phyloP scores from a whole-genome alignment of 1,140 invertebrate genomes.

The Lordiphosa stackelbergi region DNA sequence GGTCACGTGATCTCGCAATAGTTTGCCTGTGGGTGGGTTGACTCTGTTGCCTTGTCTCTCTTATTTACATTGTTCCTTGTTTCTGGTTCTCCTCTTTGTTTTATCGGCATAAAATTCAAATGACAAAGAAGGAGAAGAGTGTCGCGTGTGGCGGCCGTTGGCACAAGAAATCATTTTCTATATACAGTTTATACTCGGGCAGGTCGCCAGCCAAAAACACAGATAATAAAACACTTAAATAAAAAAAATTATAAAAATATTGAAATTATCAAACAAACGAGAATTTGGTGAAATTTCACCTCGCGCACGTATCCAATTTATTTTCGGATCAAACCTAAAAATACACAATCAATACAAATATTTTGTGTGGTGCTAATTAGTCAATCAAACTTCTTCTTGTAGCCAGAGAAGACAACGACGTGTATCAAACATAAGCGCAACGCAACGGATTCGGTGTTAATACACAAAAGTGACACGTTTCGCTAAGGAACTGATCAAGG shows the following conservation, averaged over 20 bases:
- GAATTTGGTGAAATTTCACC: conserved; percentile 12
- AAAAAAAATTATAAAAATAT: not conserved
- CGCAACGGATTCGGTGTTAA: conserved; percentile 18
- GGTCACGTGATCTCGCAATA: conserved; percentile 45
- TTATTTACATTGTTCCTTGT: conserved; percentile 13
- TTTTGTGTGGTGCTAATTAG: conserved; percentile 46
- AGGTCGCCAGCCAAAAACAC: not conserved
- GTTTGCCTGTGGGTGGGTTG: not conserved
- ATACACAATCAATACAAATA: conserved; percentile 22
- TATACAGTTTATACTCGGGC: not conserved
- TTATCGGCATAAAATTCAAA: conserved; percentile 24
- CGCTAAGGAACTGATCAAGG: conserved; percentile 39
- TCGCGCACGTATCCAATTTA: conserved; percentile 8
- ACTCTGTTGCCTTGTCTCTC: conserved; percentile 15
- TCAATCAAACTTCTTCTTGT: conserved; percentile 36
- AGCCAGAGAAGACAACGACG: conserved; percentile 13
- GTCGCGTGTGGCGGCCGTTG: conserved; percentile 63
- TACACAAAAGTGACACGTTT: conserved; percentile 35
- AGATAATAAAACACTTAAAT: too few relatives aligned
- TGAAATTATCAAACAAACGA: conserved; percentile 14
- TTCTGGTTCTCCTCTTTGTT: conserved; percentile 27
- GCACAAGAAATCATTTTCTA: conserved; percentile 48
- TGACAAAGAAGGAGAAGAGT: conserved; percentile 5
- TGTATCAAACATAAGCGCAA: conserved; percentile 16
- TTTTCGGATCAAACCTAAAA: conserved; percentile 19